phyloP scores from a whole-genome alignment of 2,797 vertebrate genomes.

The Cynodonichthys magdalenae region DNA sequence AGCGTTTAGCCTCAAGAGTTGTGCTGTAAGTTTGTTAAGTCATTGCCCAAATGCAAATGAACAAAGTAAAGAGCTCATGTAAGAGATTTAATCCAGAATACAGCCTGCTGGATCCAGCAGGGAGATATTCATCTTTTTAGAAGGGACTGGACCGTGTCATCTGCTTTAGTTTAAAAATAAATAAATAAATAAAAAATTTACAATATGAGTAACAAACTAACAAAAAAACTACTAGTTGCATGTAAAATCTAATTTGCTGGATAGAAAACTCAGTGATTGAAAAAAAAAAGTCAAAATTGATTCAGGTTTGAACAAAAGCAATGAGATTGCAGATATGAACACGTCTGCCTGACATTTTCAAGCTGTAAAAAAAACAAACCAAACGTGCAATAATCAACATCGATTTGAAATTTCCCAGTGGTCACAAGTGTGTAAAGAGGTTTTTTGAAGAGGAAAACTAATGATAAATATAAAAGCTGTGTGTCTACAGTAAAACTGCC shows the following conservation, averaged over 20 bases:
- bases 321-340: constrained; percentile 21
- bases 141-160: background rate
- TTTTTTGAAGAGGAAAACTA: constrained; percentile 4
- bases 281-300: constrained; percentile 25
- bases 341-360: constrained; percentile 29
- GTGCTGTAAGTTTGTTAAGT: constrained; percentile 25
- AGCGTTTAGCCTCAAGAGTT: constrained; percentile 14
- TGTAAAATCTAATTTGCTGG: background rate
- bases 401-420: background rate
- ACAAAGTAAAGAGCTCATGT: constrained; percentile 23
- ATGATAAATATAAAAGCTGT: background rate
- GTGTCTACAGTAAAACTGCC: background rate
- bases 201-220: background rate
- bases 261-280: constrained; percentile 7
- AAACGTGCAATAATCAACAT: constrained; percentile 14
- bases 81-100: constrained; percentile 9
- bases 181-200: no score
- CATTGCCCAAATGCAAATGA: constrained; percentile 32
- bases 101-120: constrained; percentile 1
- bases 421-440: background rate
- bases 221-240: background rate
- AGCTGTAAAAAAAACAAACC: constrained; percentile 20
- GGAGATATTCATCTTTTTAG: background rate
- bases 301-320: constrained; percentile 23
- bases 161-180: background rate